These are phyloP conservation scores for Tursiops truncatus DNA, from an alignment of 2,113 vertebrate genomes.

Conservation along the genomic window DNA sequence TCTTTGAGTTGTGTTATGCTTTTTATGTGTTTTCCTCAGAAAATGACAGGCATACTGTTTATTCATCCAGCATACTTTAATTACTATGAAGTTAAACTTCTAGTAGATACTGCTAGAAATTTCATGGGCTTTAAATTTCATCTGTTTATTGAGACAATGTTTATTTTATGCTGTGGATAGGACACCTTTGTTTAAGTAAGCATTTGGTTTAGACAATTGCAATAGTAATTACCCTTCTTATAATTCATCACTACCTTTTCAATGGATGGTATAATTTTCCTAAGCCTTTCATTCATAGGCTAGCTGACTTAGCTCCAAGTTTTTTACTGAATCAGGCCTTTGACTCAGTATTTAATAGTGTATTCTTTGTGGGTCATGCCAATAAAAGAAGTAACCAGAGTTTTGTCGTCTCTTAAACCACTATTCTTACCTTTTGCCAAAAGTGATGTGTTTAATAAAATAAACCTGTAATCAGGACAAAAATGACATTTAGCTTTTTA, in stretches of 20 bases:
- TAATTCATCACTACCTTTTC: conserved; percentile 57
- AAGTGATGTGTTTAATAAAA: conserved; percentile 47
- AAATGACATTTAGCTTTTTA: conserved; percentile 34
- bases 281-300: conserved; percentile 51
- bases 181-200: conserved; percentile 55
- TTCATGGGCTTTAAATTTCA: conserved; percentile 52
- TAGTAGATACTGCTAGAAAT: conserved; percentile 50
- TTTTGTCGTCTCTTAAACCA: conserved; percentile 45
- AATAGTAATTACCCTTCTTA: conserved; percentile 48
- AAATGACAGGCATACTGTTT: conserved; percentile 32
- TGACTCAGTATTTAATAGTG: conserved; percentile 57
- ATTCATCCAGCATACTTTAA: conserved; percentile 17
- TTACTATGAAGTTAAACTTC: conserved; percentile 48
- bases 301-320: conserved; percentile 46
- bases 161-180: conserved; percentile 51
- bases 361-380: conserved; percentile 59
- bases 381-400: conserved; percentile 41
- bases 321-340: conserved; percentile 62
- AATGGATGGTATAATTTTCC: conserved; percentile 47
- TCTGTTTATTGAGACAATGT: conserved; percentile 21
- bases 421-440: conserved; percentile 46
- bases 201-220: conserved; percentile 49
- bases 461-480: conserved; percentile 30
- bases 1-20: conserved; percentile 23
- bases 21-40: conserved; percentile 35